phyloP scores from a whole-genome alignment of 1,140 invertebrate species.

The Glomeris maerens region DNA sequence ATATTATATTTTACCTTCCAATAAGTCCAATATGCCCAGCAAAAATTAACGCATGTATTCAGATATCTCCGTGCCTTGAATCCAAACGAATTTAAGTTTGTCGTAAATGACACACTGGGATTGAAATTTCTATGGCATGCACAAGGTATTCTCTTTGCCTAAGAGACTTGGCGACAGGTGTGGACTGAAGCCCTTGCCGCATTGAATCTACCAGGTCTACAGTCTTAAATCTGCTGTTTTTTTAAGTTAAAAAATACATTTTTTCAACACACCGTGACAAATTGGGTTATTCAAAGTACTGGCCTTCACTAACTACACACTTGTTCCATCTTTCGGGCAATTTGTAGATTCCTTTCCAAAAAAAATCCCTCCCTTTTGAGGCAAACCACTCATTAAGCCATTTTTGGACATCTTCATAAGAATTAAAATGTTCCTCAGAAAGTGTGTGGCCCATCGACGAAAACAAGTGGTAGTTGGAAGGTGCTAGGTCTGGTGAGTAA shows the following conservation, averaged over 20 bases:
- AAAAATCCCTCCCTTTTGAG: conserved; percentile 7
- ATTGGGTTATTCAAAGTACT: conserved; percentile 12
- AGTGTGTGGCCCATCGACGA: conserved; percentile 8
- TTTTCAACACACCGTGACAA: conserved; percentile 4
- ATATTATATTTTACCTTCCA: too few species aligned
- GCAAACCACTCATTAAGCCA: conserved; percentile 15
- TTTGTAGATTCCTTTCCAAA: conserved; percentile 6
- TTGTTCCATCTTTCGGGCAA: conserved; percentile 13
- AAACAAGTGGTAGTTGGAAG: conserved; percentile 15
- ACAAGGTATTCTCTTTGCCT: too few species aligned
- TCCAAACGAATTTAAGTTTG: too few species aligned
- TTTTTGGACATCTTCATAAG: conserved; percentile 6
- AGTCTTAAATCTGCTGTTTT: background rate
- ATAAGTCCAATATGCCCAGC: too few species aligned
- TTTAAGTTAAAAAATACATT: background rate
- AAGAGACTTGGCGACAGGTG: too few species aligned
- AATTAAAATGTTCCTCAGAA: conserved; percentile 9
- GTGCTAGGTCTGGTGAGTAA: conserved; percentile 14
- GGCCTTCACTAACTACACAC: conserved; percentile 10
- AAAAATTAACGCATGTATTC: too few species aligned
- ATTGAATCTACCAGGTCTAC: conserved; percentile 1
- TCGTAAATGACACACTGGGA: too few species aligned
- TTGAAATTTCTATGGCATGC: too few species aligned
- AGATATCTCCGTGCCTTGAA: too few species aligned
- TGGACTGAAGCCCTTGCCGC: too few species aligned